phyloP scores from a whole-genome alignment of 2,888 invertebrate species.

The Selenia dentaria region DNA sequence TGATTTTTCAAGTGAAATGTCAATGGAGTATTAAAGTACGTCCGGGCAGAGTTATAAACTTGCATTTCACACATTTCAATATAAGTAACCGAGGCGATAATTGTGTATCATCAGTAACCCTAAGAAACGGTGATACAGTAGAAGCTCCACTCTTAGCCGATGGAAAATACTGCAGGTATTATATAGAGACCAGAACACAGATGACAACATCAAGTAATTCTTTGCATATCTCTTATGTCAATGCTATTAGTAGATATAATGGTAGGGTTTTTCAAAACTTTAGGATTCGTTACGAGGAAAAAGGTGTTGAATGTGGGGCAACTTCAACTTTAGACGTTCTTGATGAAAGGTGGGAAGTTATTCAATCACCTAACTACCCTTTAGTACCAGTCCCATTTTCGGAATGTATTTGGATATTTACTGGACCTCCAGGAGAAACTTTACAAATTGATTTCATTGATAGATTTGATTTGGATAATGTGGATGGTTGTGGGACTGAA shows the following conservation, averaged over 20 bases:
- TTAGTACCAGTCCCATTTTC: slow-evolving; percentile 90
- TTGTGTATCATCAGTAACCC: slow-evolving; percentile 72
- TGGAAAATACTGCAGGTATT: slow-evolving; percentile 89
- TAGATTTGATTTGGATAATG: slow-evolving; percentile 87
- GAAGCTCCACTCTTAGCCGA: slow-evolving; percentile 89
- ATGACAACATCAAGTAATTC: slow-evolving; percentile 87
- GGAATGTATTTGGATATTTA: slow-evolving; percentile 93
- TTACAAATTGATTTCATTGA: slow-evolving; percentile 91
- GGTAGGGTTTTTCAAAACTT: slow-evolving; percentile 56
- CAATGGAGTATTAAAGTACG: slow-evolving; percentile 90
- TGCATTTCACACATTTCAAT: slow-evolving; percentile 86
- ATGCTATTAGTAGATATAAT: slow-evolving; percentile 4
- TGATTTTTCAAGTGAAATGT: slow-evolving; percentile 72
- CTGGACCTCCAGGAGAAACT: slow-evolving; percentile 89
- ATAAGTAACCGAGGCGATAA: slow-evolving; percentile 72
- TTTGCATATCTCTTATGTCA: slow-evolving; percentile 52
- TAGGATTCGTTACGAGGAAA: slow-evolving; percentile 84
- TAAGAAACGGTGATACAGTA: slow-evolving; percentile 89
- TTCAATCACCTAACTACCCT: slow-evolving; percentile 93
- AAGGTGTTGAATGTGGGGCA: slow-evolving; percentile 88
- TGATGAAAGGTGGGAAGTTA: slow-evolving; percentile 74
- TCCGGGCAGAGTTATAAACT: slow-evolving; percentile 88
- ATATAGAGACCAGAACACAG: slow-evolving; percentile 57
- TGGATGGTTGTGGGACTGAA: slow-evolving; percentile 72
- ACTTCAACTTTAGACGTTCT: slow-evolving; percentile 78